Base-by-base conservation (phyloP, 2,113 vertebrate species). In the Pedionomus torquatus region DNA sequence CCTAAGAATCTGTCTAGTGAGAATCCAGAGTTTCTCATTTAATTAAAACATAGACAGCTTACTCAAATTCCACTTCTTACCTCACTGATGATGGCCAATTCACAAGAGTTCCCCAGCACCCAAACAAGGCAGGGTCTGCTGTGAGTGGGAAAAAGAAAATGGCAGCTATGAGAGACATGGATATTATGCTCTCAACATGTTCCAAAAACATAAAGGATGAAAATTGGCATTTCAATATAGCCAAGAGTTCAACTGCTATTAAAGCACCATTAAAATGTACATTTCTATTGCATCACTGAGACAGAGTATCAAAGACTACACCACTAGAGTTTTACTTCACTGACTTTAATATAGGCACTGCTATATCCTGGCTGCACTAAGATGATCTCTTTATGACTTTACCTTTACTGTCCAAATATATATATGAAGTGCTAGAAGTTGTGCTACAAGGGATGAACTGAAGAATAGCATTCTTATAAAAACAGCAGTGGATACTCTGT, bases 241-340 rank as follows among this genome's bases (percentile, higher is more conserved):
- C 49, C 83, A 92, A 79, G 77, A 91, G 69, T 94, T 89, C 80
- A 93, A 92, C 57, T 61, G 57, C 83, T 57, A 41, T 79, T 91
- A 87, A 97, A 92, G 60, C 52, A 72, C 43, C 61, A 84, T 87
- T 95, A 93, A 95, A 96, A 92, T 7, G 28, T 76, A 57, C 72
- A 77, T 90, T 94, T 88, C 37, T 83, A 76, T 85, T 80, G 92
- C 90, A 91, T 90, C 90, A 94, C 80, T 87, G 92, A 78, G 88
- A 92, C 88, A 93, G 35, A 94, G 69, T 64, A 93, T 94, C 90
- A 94, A 92, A 97, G 93, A 58, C 95, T 74, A 81, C 43, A 90
- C 18, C 21, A 5, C 48, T 18, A n/a, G 64, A 72, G 60, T 89
- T 92, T 87, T 75, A 94, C 80, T 93, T 92, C 80, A 79, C 68